Evolutionary conservation across 2,888 invertebrate species (phyloP).

Genomic region (Agrochola circellaris): DNA sequence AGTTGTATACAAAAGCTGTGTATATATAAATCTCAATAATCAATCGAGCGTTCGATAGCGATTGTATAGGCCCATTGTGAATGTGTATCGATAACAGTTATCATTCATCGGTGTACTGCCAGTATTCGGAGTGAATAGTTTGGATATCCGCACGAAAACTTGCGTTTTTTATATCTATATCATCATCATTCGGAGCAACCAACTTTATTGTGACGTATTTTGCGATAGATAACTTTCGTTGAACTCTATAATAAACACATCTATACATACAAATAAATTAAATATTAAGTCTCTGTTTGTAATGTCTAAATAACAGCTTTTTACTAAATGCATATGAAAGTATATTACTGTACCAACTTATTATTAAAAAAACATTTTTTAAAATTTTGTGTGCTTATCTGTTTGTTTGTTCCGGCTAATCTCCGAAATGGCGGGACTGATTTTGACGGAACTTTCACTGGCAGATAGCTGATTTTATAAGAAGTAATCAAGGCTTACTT

Average conservation of each 20-base stretch:
- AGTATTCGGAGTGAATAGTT: conserved; percentile 18
- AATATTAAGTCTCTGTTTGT: no score
- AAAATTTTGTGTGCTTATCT: no score
- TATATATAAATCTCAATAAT: conserved; percentile 54
- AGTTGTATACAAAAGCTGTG: conserved; percentile 7
- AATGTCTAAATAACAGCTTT: no score
- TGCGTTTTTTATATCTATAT: neutral
- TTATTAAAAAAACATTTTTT: no score
- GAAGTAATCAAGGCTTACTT: no score
- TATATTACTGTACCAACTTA: no score
- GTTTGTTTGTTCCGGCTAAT: no score
- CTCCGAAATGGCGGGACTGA: no score
- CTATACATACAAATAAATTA: no score
- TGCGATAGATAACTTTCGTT: neutral
- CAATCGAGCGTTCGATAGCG: conserved; percentile 41
- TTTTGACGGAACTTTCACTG: no score
- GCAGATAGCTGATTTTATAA: no score
- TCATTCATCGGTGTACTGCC: conserved; percentile 27
- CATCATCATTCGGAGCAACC: neutral
- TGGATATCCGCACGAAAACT: conserved; percentile 6
- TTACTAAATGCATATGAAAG: no score
- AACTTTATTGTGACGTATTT: neutral
- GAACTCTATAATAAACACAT: neutral
- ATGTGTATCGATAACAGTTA: conserved; percentile 41
- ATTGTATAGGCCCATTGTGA: conserved; percentile 18